Evolutionary conservation across 1,140 invertebrate species (phyloP).

Genomic region (Philaenus spumarius): DNA sequence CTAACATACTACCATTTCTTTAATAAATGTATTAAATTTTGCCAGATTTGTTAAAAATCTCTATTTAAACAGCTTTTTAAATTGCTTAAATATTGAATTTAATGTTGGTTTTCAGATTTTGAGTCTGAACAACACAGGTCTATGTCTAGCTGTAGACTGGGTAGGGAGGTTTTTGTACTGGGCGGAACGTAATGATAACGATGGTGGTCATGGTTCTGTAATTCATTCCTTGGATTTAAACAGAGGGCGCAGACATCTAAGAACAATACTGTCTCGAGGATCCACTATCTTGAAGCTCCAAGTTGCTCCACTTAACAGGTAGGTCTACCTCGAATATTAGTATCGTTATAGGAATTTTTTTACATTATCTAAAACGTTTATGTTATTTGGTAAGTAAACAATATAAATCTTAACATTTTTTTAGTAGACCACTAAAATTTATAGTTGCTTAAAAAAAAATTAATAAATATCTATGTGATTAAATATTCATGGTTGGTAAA

Average conservation of each 20-base stretch:
- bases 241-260: background rate
- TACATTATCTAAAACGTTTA: too few species aligned
- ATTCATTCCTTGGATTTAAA: conserved; percentile 14
- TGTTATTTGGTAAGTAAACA: too few species aligned
- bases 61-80: too few species aligned
- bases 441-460: too few species aligned
- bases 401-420: too few species aligned
- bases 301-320: conserved; percentile 64
- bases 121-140: conserved; percentile 56
- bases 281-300: conserved; percentile 54
- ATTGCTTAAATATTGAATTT: too few species aligned
- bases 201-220: conserved; percentile 32
- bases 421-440: too few species aligned
- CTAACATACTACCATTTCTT: too few species aligned
- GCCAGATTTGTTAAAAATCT: too few species aligned
- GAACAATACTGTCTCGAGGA: conserved; percentile 14
- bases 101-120: conserved; percentile 42
- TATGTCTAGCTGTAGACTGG: conserved; percentile 76
- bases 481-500: too few species aligned
- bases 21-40: too few species aligned
- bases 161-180: conserved; percentile 74
- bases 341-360: background rate
- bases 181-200: conserved; percentile 51
- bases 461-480: too few species aligned
- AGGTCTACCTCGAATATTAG: conserved; percentile 20